These are phyloP conservation scores for Melopsittacus undulatus DNA, from an alignment of 2,797 vertebrate genomes.

Conservation along the genomic window DNA sequence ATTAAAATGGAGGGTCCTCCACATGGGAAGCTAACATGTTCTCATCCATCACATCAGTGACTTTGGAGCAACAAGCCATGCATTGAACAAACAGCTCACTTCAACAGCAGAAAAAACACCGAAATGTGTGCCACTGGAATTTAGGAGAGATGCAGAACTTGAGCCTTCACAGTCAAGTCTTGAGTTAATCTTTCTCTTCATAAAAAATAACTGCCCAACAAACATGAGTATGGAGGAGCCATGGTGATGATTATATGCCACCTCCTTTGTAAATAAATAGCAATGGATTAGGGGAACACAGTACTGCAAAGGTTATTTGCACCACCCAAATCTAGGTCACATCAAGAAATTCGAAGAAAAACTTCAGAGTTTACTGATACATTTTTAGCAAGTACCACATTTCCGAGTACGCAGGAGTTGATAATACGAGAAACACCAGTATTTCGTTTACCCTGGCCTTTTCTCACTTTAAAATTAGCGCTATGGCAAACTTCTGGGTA, in stretches of 20 bases:
- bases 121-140: background rate
- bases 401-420: background rate
- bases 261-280: background rate
- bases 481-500: background rate
- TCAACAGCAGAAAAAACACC: background rate
- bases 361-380: slow-evolving; percentile 30
- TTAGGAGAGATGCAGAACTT: background rate
- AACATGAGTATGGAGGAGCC: fast-evolving
- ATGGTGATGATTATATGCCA: background rate
- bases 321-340: slow-evolving; percentile 38
- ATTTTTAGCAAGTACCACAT: slow-evolving; percentile 25
- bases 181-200: background rate
- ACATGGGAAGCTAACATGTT: background rate
- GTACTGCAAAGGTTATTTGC: background rate
- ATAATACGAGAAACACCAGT: slow-evolving; percentile 1
- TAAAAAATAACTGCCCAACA: background rate
- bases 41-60: background rate
- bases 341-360: slow-evolving; percentile 34
- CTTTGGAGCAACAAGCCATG: background rate
- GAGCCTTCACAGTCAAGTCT: background rate
- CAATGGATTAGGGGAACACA: background rate
- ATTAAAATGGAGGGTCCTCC: background rate
- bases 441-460: background rate
- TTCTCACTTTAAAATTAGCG: slow-evolving; percentile 9
- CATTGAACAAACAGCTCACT: background rate